phyloP scores from a whole-genome alignment of 1,140 invertebrate species.

The Sitophilus oryzae region DNA sequence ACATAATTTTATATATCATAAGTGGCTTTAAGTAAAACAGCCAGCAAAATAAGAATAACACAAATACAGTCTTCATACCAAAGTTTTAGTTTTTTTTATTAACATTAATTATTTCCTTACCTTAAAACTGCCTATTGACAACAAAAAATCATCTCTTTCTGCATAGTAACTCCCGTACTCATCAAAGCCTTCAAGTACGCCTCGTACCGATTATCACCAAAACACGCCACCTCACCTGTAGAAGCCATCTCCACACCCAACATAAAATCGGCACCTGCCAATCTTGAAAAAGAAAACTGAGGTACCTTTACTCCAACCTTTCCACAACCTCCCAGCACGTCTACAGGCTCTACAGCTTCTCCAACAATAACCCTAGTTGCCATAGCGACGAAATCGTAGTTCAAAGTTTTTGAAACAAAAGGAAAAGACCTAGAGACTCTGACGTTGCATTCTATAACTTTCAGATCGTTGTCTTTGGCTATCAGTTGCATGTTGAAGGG shows the following conservation, averaged over 20 bases:
- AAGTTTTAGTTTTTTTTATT: too few species aligned
- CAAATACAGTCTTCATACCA: too few species aligned
- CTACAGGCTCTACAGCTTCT: constrained; percentile 75
- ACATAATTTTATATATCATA: too few species aligned
- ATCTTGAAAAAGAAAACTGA: constrained; percentile 95
- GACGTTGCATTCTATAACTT: constrained; percentile 99
- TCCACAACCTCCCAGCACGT: constrained; percentile 76
- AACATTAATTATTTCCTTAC: too few species aligned
- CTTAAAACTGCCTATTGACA: constrained; percentile 95
- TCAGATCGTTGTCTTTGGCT: constrained; percentile 96
- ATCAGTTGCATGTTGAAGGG: constrained; percentile 99
- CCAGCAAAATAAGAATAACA: too few species aligned
- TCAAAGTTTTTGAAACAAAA: constrained; percentile 97
- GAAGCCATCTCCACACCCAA: constrained; percentile 99
- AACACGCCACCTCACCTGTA: constrained; percentile 98
- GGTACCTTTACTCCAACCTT: constrained; percentile 96
- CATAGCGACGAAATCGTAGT: constrained; percentile 94
- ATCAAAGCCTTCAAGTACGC: constrained; percentile 97
- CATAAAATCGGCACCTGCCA: constrained; percentile 94
- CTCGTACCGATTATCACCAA: constrained; percentile 97
- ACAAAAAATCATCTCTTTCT: constrained; percentile 82
- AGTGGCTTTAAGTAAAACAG: too few species aligned
- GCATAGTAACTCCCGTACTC: constrained; percentile 94
- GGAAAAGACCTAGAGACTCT: constrained; percentile 97
- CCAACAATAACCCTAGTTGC: constrained; percentile 92